phyloP scores from a whole-genome alignment of 1,140 invertebrate species.

The Diuraphis noxia region DNA sequence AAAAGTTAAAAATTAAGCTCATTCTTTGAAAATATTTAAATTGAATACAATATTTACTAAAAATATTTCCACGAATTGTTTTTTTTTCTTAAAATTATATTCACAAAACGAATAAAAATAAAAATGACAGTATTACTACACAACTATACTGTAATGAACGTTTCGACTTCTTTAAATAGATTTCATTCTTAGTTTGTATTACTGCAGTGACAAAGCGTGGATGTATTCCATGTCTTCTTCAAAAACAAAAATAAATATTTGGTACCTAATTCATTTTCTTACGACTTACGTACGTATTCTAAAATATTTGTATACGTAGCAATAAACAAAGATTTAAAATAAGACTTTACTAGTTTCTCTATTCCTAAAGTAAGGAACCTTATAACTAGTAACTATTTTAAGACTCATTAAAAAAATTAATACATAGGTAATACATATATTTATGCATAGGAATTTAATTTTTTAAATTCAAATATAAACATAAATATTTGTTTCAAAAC shows the following conservation, averaged over 20 bases:
- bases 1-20: neutral
- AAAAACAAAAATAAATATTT: slow-evolving; percentile 52
- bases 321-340: slow-evolving; percentile 42
- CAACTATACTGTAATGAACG: neutral
- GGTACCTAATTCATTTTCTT: slow-evolving; percentile 42
- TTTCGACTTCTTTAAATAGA: slow-evolving; percentile 49
- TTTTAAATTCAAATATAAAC: neutral
- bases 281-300: slow-evolving; percentile 13
- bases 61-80: neutral
- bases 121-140: slow-evolving; percentile 35
- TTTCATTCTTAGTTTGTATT: slow-evolving; percentile 17
- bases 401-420: neutral
- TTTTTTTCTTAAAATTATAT: neutral
- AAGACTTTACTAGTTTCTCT: neutral
- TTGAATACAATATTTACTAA: neutral
- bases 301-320: slow-evolving; percentile 34
- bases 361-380: neutral
- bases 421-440: neutral
- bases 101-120: neutral
- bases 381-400: neutral
- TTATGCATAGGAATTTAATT: neutral
- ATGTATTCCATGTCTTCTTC: slow-evolving; percentile 25
- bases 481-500: neutral
- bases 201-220: slow-evolving; percentile 47
- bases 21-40: neutral